Conservation (phyloP, 1,140 invertebrate genomes). For the Tetraneura akinire region DNA sequence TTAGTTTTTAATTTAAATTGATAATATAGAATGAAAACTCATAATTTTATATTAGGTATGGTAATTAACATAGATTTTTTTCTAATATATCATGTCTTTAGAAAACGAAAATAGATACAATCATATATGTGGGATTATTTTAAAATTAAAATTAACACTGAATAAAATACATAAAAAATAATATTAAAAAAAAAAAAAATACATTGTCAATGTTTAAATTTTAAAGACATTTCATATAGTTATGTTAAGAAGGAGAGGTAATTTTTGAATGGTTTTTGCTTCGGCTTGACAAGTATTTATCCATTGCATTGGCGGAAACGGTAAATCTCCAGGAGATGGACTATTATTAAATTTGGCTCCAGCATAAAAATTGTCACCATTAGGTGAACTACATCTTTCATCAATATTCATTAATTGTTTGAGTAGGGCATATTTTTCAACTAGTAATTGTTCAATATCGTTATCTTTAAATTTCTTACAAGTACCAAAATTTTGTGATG, state of each 20-base stretch:
- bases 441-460: conserved; percentile 29
- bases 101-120: neutral
- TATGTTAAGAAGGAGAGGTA: conserved; percentile 25
- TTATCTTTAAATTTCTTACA: conserved; percentile 44
- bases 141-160: conserved; percentile 21
- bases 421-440: conserved; percentile 40
- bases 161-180: conserved; percentile 9
- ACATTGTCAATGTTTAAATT: conserved; percentile 9
- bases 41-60: too few relatives aligned
- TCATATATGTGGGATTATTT: neutral
- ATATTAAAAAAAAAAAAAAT: conserved; percentile 10
- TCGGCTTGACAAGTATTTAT: conserved; percentile 34
- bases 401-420: conserved; percentile 41
- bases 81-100: neutral
- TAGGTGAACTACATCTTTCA: conserved; percentile 19
- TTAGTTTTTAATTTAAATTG: conserved; percentile 20
- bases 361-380: conserved; percentile 41
- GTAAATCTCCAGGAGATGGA: conserved; percentile 34
- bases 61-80: neutral
- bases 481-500: conserved; percentile 28
- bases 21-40: conserved; percentile 6
- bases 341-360: conserved; percentile 45
- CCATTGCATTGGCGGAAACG: conserved; percentile 46
- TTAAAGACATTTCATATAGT: conserved; percentile 21
- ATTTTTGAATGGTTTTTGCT: conserved; percentile 30